Conservation (phyloP, 2,797 vertebrate genomes). For the Thunnus albacares region DNA sequence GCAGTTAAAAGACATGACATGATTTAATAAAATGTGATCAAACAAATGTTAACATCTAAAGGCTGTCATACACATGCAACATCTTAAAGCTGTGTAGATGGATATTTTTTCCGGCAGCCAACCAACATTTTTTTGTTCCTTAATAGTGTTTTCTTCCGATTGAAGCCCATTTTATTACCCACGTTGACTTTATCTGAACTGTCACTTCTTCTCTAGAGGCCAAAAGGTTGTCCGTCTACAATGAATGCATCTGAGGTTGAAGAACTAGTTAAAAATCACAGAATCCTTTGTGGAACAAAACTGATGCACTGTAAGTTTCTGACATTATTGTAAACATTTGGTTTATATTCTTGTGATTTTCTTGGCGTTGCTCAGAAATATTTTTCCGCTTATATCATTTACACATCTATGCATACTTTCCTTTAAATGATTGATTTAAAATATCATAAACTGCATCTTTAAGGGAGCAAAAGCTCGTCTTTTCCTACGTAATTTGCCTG, state of each 20-base stretch:
- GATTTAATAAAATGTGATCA: constrained; percentile 57
- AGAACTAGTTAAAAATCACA: background rate
- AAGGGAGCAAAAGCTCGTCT: background rate
- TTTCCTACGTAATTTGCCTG: constrained; percentile 5
- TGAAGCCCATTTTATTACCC: constrained; percentile 16
- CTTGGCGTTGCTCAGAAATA: background rate
- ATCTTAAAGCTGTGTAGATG: constrained; percentile 28
- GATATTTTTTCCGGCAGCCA: constrained; percentile 31
- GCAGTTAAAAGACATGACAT: constrained; percentile 45
- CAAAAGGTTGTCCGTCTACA: background rate
- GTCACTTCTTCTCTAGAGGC: constrained; percentile 8
- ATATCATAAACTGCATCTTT: constrained; percentile 8
- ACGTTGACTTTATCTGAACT: constrained; percentile 22
- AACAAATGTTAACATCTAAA: constrained; percentile 53
- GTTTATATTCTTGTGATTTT: background rate
- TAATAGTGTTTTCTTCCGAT: constrained; percentile 1
- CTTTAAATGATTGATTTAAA: constrained; percentile 14
- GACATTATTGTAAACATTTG: background rate
- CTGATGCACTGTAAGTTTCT: background rate
- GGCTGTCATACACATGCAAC: constrained; percentile 50
- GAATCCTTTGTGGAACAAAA: background rate
- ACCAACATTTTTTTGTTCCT: constrained; percentile 17
- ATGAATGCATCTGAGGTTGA: background rate
- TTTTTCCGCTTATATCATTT: background rate
- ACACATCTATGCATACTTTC: background rate